Evolutionary conservation across 2,113 vertebrate species (phyloP).

Genomic region (Cololabis saira): DNA sequence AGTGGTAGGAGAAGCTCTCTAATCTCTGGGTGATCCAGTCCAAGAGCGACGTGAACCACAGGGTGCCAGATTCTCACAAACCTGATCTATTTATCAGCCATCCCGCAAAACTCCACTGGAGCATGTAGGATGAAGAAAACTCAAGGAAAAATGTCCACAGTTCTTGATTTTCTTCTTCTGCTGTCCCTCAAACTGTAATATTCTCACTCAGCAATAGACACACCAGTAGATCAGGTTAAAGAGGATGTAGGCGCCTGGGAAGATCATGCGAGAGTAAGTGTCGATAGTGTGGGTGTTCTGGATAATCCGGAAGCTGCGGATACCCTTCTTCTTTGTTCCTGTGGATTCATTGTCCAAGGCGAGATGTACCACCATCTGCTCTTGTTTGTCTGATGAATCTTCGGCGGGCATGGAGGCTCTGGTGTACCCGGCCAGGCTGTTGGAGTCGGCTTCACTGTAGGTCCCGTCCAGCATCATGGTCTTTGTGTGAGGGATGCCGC

Average conservation of each 20-base stretch:
- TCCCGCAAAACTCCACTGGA: not conserved
- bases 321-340: constrained; percentile 85
- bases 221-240: constrained; percentile 98
- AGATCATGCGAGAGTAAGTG: constrained; percentile 94
- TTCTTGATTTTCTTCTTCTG: too few species aligned
- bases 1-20: constrained; percentile 1
- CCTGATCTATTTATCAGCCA: not conserved
- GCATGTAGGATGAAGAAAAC: too few species aligned
- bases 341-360: constrained; percentile 84
- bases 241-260: constrained; percentile 93
- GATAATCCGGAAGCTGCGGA: constrained; percentile 86
- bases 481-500: constrained; percentile 87
- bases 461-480: constrained; percentile 91
- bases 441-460: constrained; percentile 88
- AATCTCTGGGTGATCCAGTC: constrained; percentile 1
- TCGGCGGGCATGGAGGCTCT: constrained; percentile 83
- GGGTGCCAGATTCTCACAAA: not conserved
- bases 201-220: constrained; percentile 87
- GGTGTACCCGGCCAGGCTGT: constrained; percentile 90
- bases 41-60: not conserved
- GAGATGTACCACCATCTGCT: constrained; percentile 88
- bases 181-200: too few species aligned
- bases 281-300: constrained; percentile 93
- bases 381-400: constrained; percentile 86
- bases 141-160: too few species aligned